phyloP scores from a whole-genome alignment of 2,797 vertebrate genomes.

The Sylvilagus floridanus region DNA sequence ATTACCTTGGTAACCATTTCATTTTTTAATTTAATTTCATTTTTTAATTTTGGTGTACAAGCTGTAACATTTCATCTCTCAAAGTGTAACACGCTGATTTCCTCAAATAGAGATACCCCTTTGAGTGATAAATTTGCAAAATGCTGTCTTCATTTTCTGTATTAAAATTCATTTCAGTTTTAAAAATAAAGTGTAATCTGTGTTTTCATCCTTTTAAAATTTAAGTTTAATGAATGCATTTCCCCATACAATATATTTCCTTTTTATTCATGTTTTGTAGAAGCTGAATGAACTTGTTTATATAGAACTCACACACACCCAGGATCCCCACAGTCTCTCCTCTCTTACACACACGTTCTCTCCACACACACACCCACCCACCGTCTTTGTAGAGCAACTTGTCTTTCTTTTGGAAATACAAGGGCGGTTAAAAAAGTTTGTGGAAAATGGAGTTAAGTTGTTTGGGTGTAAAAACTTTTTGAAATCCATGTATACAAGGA shows the following conservation, averaged over 20 bases:
- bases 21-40: conserved; percentile 96
- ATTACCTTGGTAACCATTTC: conserved; percentile 99
- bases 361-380: neutral
- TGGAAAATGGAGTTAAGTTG: too few relatives aligned
- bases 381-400: conserved; percentile 1
- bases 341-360: neutral
- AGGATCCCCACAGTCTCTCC: neutral
- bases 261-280: conserved; percentile 85
- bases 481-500: too few relatives aligned
- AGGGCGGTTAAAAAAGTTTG: too few relatives aligned
- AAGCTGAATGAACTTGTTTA: conserved; percentile 82
- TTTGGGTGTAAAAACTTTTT: too few relatives aligned
- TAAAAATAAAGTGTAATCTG: conserved; percentile 85
- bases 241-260: conserved; percentile 83
- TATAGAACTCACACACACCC: neutral
- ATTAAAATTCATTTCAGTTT: conserved; percentile 88
- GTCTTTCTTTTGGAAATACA: conserved; percentile 61
- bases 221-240: conserved; percentile 85
- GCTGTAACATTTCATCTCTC: conserved; percentile 91
- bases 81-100: conserved; percentile 88
- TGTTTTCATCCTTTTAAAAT: conserved; percentile 86
- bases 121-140: conserved; percentile 83
- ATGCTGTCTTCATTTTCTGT: conserved; percentile 87
- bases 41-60: conserved; percentile 91
- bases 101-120: conserved; percentile 84